Percentiles rank a stretch among this genome's conserved stretches.
These are phyloP conservation scores for Enteromius mattozi DNA, from an alignment of 2,797 vertebrate genomes.

Conservation along the genomic window DNA sequence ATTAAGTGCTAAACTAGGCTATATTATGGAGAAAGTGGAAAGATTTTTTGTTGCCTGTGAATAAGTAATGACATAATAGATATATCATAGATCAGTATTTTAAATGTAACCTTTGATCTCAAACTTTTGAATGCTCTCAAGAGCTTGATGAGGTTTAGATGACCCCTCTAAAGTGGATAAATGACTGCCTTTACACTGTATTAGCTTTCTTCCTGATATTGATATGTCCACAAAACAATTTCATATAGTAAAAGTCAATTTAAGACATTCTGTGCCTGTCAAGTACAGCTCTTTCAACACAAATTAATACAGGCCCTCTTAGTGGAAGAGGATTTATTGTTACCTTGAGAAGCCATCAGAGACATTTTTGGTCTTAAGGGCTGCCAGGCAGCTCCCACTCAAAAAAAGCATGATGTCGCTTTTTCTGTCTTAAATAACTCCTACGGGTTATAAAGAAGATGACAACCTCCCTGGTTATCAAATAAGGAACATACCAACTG, in stretches of 20 bases:
- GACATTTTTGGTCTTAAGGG: constrained; percentile 18
- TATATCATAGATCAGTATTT: not conserved
- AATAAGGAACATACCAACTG: not conserved
- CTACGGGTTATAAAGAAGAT: constrained; percentile 3
- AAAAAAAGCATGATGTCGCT: constrained; percentile 40
- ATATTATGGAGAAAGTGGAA: not conserved
- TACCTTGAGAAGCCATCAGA: constrained; percentile 34
- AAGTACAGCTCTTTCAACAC: constrained; percentile 57
- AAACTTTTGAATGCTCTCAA: not conserved
- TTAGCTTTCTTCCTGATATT: constrained; percentile 7
- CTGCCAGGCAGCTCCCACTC: constrained; percentile 34
- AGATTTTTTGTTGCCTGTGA: not conserved
- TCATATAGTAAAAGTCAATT: not conserved
- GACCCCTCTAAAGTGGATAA: not conserved
- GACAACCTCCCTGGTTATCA: not conserved
- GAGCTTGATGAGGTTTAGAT: not conserved
- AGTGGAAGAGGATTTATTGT: constrained; percentile 15
- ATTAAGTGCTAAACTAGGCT: not conserved
- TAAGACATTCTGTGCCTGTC: constrained; percentile 10
- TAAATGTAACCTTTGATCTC: not conserved
- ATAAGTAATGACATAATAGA: not conserved
- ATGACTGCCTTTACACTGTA: not conserved
- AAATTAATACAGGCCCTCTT: constrained; percentile 44
- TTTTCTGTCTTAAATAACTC: constrained; percentile 37
- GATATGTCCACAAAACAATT: constrained; percentile 20